phyloP scores from a whole-genome alignment of 2,888 invertebrate genomes.

The Sarcophaga variegata region DNA sequence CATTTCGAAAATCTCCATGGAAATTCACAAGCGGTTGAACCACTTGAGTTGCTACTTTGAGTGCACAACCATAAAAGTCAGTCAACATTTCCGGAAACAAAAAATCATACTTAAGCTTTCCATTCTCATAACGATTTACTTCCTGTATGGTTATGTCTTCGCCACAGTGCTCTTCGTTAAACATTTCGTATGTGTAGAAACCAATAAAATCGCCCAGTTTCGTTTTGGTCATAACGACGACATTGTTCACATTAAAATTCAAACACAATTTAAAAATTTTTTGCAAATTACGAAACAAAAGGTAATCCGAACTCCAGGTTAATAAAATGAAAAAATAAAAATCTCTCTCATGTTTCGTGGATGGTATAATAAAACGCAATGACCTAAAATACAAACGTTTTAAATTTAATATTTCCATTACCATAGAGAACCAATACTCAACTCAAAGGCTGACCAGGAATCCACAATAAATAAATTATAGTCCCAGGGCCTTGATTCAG shows the following conservation, averaged over 20 bases:
- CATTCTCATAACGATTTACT: conserved; percentile 70
- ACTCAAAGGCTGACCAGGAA: conserved; percentile 73
- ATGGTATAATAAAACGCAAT: conserved; percentile 69
- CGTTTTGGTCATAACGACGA: conserved; percentile 71
- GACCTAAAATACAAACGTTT: conserved; percentile 56
- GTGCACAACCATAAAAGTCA: conserved; percentile 72
- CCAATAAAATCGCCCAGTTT: conserved; percentile 40
- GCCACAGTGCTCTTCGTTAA: conserved; percentile 51
- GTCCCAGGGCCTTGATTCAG: conserved; percentile 70
- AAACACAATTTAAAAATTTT: conserved; percentile 73
- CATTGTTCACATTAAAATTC: conserved; percentile 73
- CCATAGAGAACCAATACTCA: conserved; percentile 48
- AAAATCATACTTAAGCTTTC: conserved; percentile 41
- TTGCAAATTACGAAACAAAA: background rate
- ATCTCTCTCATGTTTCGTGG: conserved; percentile 72
- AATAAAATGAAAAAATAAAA: conserved; percentile 75
- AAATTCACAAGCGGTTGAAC: conserved; percentile 74
- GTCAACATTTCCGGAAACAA: conserved; percentile 72
- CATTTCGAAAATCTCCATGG: conserved; percentile 71
- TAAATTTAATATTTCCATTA: background rate
- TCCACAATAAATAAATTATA: conserved; percentile 75
- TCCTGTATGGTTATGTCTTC: conserved; percentile 55
- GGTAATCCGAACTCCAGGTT: conserved; percentile 53
- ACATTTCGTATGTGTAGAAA: conserved; percentile 68
- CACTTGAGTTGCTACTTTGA: conserved; percentile 72